Evolutionary conservation across 2,113 vertebrate species (phyloP), one percentile per base, ranked within the genome.

Genomic region (Balaeniceps rex): DNA sequence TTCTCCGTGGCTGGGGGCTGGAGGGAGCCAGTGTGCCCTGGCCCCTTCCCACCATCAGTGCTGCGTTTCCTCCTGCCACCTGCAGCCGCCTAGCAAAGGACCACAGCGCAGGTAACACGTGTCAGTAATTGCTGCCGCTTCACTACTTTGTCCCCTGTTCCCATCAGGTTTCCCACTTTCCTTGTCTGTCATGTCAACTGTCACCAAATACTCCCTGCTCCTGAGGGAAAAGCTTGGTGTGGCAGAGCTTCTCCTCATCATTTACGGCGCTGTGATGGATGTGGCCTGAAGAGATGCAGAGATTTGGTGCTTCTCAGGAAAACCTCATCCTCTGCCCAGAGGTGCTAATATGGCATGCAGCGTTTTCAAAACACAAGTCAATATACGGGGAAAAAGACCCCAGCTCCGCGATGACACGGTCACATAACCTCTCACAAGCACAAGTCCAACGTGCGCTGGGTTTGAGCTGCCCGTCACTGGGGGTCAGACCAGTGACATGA

Each of bases 341-440:
- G 33, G 21, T 31, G 52, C 64, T 18, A 13, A 13, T 7, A 10
- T 0, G 28, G 31, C 46, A 38, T 4, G 17, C 17, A 18, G 55
- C 3, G 2, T 7, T 23, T 65, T 9, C 36, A 55, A 63, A 71
- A 31, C 60, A 42, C 25, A 19, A 44, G 47, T 52, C 79, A n/a
- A 6, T n/a, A 17, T 2, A n/a, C 0, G 1, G 28, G 44, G 36
- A 33, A 7, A 38, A 69, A n/a, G 42, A 36, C 15, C 40, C 24
- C 49, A 29, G 38, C 21, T 61, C 40, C 0, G 0, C 44, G 54
- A 31, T 2, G 22, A 26, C 2, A 0, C 6, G 22, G 29, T 14
- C 65, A 42, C 34, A 12, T 11, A 40, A 61, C 26, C 46, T 33
- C 57, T 55, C 63, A 49, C 25, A 6, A 61, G 25, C 46, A 29